Percentiles rank a stretch among this genome's conserved stretches.
These are phyloP conservation scores for Rhineura floridana DNA, from an alignment of 2,113 vertebrate species.

Conservation along the genomic window DNA sequence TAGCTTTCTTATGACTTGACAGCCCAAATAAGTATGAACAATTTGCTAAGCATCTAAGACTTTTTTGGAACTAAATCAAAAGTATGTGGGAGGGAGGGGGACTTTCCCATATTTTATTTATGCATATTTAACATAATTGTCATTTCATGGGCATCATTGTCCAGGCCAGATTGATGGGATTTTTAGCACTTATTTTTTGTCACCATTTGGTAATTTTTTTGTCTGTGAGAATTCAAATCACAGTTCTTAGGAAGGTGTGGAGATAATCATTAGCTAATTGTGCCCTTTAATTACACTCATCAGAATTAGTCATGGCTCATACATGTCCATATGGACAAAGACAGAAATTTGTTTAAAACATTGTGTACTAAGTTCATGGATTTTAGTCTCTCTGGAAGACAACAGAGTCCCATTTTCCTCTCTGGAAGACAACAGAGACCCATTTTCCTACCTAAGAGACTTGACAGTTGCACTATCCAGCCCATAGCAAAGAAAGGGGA, in stretches of 20 bases:
- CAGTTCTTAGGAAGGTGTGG: neutral
- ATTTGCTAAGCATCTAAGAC: neutral
- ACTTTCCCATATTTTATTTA: constrained; percentile 7
- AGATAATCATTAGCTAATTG: neutral
- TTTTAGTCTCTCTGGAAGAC: neutral
- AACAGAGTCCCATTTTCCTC: neutral
- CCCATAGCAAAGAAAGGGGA: neutral
- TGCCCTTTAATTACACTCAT: neutral
- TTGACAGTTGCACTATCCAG: neutral
- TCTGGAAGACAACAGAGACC: neutral
- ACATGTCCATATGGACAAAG: neutral
- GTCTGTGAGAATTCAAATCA: constrained; percentile 5
- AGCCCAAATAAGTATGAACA: neutral
- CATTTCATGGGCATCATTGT: neutral
- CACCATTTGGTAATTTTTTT: neutral
- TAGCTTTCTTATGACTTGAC: neutral
- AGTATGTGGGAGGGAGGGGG: neutral
- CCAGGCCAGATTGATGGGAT: neutral
- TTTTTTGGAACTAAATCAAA: constrained; percentile 2
- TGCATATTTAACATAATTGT: neutral
- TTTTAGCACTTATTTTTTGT: neutral
- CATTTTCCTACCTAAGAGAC: neutral
- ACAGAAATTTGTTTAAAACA: neutral
- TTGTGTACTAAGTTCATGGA: neutral
- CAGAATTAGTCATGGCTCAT: neutral